phyloP scores from a whole-genome alignment of 2,888 invertebrate genomes.

The Drosophila histrio region DNA sequence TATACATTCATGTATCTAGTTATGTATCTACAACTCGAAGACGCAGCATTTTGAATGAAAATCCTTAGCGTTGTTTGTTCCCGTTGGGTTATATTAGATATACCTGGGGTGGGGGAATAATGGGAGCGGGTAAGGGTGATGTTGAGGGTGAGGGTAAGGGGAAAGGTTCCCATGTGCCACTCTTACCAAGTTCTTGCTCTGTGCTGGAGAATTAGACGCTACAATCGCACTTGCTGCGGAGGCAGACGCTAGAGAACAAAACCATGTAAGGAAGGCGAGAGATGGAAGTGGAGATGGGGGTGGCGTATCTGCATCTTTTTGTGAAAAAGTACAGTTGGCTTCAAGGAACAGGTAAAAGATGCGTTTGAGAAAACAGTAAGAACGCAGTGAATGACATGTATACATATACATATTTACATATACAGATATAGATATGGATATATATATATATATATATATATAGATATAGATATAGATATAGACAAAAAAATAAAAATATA shows the following conservation, averaged over 20 bases:
- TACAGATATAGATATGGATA: neutral
- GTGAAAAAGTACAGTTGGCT: constrained; percentile 23
- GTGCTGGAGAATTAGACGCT: constrained; percentile 3
- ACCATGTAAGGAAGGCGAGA: neutral
- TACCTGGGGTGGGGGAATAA: neutral
- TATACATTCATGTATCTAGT: constrained; percentile 1
- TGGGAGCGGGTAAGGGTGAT: neutral
- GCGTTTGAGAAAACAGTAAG: neutral
- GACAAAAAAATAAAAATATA: too few species aligned
- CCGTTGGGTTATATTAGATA: neutral
- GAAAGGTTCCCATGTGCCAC: neutral
- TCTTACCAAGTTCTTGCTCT: neutral
- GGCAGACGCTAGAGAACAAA: constrained; percentile 1
- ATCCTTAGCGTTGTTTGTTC: constrained; percentile 7
- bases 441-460: neutral
- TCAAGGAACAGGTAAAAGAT: neutral
- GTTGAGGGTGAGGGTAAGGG: neutral
- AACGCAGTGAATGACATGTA: too few species aligned
- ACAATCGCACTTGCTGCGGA: neutral
- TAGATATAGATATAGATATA: neutral
- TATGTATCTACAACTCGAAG: constrained; percentile 19
- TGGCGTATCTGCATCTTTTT: neutral
- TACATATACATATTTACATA: neutral
- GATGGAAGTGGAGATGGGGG: neutral
- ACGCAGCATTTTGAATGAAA: constrained; percentile 39